phyloP scores from a whole-genome alignment of 2,888 invertebrate genomes.

The Ligdia adustata region DNA sequence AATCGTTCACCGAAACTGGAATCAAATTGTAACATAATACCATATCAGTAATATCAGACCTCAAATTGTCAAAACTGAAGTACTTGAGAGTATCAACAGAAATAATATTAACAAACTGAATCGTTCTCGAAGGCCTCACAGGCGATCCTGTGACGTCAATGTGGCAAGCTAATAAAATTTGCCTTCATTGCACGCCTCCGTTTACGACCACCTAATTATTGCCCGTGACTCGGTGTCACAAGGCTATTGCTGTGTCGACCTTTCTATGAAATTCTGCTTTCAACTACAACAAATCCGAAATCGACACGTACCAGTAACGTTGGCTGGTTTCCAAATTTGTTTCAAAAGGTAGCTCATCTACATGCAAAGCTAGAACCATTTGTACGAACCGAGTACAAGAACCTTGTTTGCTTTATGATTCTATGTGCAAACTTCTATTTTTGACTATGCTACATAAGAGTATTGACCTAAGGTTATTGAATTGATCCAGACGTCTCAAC shows the following conservation, averaged over 20 bases:
- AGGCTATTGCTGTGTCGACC: conserved; percentile 39
- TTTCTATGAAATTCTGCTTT: conserved; percentile 39
- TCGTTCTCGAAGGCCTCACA: conserved; percentile 55
- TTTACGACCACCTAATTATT: conserved; percentile 51
- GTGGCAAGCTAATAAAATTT: conserved; percentile 54
- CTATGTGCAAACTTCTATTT: conserved; percentile 17
- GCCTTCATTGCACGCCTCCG: conserved; percentile 40
- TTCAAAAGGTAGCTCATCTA: conserved; percentile 38
- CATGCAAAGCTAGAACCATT: conserved; percentile 34
- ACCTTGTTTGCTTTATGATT: conserved; percentile 25
- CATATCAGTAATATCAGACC: conserved; percentile 33
- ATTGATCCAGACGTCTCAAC: too few species aligned
- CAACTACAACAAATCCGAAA: conserved; percentile 37
- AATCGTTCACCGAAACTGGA: too few species aligned
- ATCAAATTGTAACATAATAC: too few species aligned
- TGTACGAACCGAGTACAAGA: conserved; percentile 35
- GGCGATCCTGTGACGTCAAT: conserved; percentile 42
- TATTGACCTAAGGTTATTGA: conserved; percentile 8
- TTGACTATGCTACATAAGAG: conserved; percentile 11
- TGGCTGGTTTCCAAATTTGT: conserved; percentile 51
- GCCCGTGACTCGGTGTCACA: conserved; percentile 43
- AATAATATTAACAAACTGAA: conserved; percentile 57
- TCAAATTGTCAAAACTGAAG: conserved; percentile 47
- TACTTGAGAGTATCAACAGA: too few species aligned
- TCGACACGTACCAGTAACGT: conserved; percentile 34